These are phyloP conservation scores for Dascillus cervinus DNA, from an alignment of 2,888 invertebrate species.

Conservation along the genomic window DNA sequence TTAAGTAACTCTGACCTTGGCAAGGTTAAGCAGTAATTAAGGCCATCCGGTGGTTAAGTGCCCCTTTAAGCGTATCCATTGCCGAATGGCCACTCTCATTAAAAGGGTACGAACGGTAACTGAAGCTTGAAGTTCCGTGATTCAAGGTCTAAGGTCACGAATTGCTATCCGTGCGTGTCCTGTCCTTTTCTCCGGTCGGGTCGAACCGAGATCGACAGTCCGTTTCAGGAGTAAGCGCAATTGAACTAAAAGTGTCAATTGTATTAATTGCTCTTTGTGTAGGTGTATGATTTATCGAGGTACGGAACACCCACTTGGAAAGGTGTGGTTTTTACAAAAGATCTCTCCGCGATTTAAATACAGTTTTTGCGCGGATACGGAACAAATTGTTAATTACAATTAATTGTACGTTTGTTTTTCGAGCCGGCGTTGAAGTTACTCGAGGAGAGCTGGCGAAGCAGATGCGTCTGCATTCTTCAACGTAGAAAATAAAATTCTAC, in stretches of 20 bases:
- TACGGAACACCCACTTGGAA: no score
- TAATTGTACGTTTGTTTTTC: slow-evolving; percentile 2
- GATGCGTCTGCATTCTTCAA: neutral
- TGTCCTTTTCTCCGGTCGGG: no score
- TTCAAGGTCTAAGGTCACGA: slow-evolving; percentile 30
- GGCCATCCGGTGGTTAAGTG: slow-evolving; percentile 17
- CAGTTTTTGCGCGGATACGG: slow-evolving; percentile 4
- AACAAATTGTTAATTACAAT: slow-evolving; percentile 4
- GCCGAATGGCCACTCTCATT: slow-evolving; percentile 21
- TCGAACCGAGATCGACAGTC: no score
- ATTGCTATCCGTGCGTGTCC: no score
- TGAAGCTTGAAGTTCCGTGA: slow-evolving; percentile 32
- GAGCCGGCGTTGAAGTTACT: no score
- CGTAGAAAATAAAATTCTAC: neutral
- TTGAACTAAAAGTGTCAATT: slow-evolving; percentile 20
- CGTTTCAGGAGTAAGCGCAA: no score
- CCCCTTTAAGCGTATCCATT: slow-evolving; percentile 17
- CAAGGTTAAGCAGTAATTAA: slow-evolving; percentile 17
- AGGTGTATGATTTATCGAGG: slow-evolving; percentile 20
- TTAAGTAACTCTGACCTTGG: slow-evolving; percentile 7
- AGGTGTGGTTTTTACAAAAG: no score
- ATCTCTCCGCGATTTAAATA: no score
- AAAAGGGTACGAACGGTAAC: slow-evolving; percentile 22
- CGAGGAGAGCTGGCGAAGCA: no score
- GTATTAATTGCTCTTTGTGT: slow-evolving; percentile 18